Base-by-base conservation (phyloP, 2,797 vertebrate genomes). In the Onychomys torridus region DNA sequence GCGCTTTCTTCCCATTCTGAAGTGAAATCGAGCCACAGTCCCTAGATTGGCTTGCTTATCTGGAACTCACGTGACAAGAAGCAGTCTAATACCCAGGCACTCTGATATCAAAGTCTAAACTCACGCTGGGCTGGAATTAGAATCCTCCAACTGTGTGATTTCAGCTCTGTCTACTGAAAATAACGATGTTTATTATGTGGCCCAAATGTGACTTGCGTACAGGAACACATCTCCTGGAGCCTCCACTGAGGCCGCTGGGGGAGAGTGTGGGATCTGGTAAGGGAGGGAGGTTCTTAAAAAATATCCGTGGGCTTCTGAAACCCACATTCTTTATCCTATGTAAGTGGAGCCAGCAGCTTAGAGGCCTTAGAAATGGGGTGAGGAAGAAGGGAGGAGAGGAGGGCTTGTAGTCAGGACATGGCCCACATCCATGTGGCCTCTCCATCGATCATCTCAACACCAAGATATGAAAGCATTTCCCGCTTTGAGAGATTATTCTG, bases 401-500 rank as follows among this genome's bases (percentile, higher is more conserved):
- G 12, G 19, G 63, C 71, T 6, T 65, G 29, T 32, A 40, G 40
- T 29, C 17, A 52, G 57, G 63, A 69, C n/a, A 34, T 13, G 2
- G 69, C 11, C 34, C 40, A 16, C 5, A 10, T 37, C 75, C 17
- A 1, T 17, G 10, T 9, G 67, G 61, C 40, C 85, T 89, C 96
- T 16, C 94, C 49, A 40, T 25, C 73, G 67, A 37, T 55, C n/a
- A 32, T 67, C 83, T 90, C 49, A 14, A 86, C 88, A 91, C 8
- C 0, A 1, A 85, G 25, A 52, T 37, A 52, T 3, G 67, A 61
- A 61, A 78, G 40, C 82, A 25, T 91, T 91, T 94, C 88, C 52
- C 27, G 59, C 82, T 97, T 76, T 90, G 76, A 89, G 82, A 84
- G 90, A 79, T 89, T 86, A 84, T 63, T 69, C 82, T 95, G 69